Conservation (phyloP, 1,140 invertebrate genomes). For the Lepidurus apus region DNA sequence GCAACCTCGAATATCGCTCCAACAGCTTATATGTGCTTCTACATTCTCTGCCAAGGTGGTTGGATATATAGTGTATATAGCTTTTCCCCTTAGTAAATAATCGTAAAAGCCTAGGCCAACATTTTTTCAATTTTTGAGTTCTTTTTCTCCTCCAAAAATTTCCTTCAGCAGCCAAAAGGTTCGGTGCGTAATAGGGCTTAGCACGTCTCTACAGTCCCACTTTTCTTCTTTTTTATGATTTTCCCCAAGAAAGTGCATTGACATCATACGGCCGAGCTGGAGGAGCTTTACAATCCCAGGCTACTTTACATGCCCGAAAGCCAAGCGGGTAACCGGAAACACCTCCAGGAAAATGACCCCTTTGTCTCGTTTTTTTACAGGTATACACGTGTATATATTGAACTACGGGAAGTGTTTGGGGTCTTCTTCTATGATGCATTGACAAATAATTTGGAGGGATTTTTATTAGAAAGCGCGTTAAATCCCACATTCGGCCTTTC, state of each 20-base stretch:
- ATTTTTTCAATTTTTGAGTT: neutral
- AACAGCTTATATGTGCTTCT: conserved; percentile 10
- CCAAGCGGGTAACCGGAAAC: neutral
- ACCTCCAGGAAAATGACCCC: conserved; percentile 7
- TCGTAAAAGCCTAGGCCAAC: too few relatives aligned
- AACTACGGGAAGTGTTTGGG: too few relatives aligned
- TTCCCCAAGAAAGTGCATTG: neutral
- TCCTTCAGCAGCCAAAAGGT: neutral
- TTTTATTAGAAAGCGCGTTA: too few relatives aligned
- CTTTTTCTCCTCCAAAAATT: neutral
- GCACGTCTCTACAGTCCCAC: neutral
- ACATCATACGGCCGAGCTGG: neutral
- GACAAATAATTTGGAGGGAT: too few relatives aligned
- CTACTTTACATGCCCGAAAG: conserved; percentile 16
- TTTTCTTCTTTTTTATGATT: neutral
- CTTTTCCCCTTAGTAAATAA: too few relatives aligned
- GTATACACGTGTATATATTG: too few relatives aligned
- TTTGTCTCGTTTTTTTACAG: conserved; percentile 2
- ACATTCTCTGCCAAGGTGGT: neutral
- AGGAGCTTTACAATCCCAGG: conserved; percentile 14
- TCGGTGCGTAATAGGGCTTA: neutral
- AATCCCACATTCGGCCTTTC: too few relatives aligned
- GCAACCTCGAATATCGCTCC: neutral
- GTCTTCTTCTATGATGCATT: too few relatives aligned
- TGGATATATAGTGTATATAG: too few relatives aligned